phyloP scores from a whole-genome alignment of 2,113 vertebrate species.

The Crotalus tigris region DNA sequence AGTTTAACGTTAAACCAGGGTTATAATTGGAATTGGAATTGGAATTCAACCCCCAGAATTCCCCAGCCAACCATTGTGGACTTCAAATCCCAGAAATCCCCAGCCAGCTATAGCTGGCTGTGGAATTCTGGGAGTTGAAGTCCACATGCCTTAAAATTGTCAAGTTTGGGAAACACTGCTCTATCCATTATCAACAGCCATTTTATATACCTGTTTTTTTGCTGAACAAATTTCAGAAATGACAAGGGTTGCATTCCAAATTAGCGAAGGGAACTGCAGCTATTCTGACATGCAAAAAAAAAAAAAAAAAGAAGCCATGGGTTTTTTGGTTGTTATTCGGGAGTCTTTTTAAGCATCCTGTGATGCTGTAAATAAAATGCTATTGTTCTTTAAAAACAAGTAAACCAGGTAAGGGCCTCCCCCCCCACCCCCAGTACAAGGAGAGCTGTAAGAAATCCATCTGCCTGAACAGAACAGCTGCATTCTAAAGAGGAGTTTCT shows the following conservation, averaged over 20 bases:
- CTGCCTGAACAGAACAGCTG: conserved; percentile 63
- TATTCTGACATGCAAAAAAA: background rate
- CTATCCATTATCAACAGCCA: background rate
- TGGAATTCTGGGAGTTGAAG: background rate
- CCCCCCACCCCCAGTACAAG: background rate
- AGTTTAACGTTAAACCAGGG: background rate
- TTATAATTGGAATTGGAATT: background rate
- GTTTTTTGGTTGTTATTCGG: background rate
- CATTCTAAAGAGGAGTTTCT: conserved; percentile 84
- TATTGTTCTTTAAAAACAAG: background rate
- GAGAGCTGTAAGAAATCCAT: conserved; percentile 18
- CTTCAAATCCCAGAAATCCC: background rate
- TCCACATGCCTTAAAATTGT: too few relatives aligned
- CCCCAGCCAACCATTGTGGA: background rate
- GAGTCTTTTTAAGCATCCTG: background rate
- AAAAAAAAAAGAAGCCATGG: background rate
- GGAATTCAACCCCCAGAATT: background rate
- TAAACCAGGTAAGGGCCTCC: background rate
- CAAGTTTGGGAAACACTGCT: background rate
- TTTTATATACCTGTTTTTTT: background rate
- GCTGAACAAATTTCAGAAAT: background rate
- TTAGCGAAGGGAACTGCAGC: background rate
- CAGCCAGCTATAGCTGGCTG: background rate
- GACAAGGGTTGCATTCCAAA: too few relatives aligned
- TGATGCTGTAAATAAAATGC: background rate